A percentile compares a stretch with the other conserved stretches of the same genome.
Conservation (phyloP, 2,888 invertebrate species). For the Ryuthela nishihirai region DNA sequence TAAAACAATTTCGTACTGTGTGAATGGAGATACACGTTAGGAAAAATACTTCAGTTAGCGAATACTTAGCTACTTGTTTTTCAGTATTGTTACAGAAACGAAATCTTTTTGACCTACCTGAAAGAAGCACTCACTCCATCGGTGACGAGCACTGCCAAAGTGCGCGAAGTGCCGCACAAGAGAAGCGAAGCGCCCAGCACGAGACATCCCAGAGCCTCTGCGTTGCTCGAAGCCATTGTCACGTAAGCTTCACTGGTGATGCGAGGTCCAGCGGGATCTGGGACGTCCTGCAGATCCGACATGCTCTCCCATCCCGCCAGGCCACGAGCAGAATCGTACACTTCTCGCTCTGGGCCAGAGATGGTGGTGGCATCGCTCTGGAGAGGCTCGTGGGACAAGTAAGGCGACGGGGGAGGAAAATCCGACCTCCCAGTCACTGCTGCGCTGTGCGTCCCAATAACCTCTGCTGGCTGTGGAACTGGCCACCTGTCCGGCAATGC, state of each 20-base stretch:
- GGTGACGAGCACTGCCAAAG: slow-evolving; percentile 28
- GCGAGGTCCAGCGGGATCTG: neutral
- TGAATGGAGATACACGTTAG: no score
- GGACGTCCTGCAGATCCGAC: slow-evolving; percentile 1
- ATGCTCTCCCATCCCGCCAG: slow-evolving; percentile 21
- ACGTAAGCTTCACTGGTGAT: slow-evolving; percentile 26
- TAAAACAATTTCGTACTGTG: no score
- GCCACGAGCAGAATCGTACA: slow-evolving; percentile 19
- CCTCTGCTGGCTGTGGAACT: no score
- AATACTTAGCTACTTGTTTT: no score
- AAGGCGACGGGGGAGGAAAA: neutral
- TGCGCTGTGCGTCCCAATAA: no score
- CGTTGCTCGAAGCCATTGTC: slow-evolving; percentile 33
- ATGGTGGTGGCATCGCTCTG: slow-evolving; percentile 11
- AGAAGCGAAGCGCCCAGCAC: slow-evolving; percentile 28
- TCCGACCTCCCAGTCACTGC: no score
- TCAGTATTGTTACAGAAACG: no score
- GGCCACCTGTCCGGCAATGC: no score
- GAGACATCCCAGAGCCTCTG: slow-evolving; percentile 29
- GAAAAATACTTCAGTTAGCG: no score
- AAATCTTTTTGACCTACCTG: no score
- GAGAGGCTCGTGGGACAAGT: neutral
- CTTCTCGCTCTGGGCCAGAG: slow-evolving; percentile 13
- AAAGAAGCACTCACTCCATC: slow-evolving; percentile 33
- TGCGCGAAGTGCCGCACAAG: slow-evolving; percentile 21